A percentile compares a stretch with the other conserved stretches of the same genome.
Conservation (phyloP, 2,113 vertebrate genomes). For the Thamnophis sirtalis region DNA sequence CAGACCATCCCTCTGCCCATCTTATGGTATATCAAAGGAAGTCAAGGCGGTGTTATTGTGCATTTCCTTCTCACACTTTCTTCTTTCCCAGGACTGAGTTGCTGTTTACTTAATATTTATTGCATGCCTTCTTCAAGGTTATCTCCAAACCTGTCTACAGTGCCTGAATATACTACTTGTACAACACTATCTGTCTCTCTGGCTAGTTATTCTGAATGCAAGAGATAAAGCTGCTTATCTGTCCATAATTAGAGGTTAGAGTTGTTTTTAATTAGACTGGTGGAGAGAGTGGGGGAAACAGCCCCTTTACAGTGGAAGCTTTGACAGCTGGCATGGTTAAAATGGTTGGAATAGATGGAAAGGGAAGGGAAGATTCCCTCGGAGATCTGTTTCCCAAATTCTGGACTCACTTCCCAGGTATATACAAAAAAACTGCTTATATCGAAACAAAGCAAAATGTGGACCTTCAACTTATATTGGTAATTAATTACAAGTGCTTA, state of each 20-base stretch:
- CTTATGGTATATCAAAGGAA: background rate
- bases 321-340: background rate
- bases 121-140: background rate
- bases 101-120: background rate
- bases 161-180: background rate
- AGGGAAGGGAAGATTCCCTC: background rate
- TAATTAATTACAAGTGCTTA: background rate
- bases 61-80: background rate
- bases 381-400: background rate
- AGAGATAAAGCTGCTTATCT: background rate
- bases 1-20: background rate
- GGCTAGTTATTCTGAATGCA: background rate
- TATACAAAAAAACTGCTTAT: background rate
- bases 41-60: background rate
- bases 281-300: background rate
- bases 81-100: background rate
- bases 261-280: background rate
- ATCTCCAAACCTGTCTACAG: background rate
- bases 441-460: background rate
- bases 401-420: background rate
- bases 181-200: background rate
- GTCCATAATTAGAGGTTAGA: background rate
- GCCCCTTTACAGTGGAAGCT: background rate
- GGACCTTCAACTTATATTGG: background rate
- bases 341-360: background rate